Percentiles rank a stretch among this genome's conserved stretches.
Conservation (phyloP, 2,888 invertebrate genomes). For the Polyommatus iphigenia region DNA sequence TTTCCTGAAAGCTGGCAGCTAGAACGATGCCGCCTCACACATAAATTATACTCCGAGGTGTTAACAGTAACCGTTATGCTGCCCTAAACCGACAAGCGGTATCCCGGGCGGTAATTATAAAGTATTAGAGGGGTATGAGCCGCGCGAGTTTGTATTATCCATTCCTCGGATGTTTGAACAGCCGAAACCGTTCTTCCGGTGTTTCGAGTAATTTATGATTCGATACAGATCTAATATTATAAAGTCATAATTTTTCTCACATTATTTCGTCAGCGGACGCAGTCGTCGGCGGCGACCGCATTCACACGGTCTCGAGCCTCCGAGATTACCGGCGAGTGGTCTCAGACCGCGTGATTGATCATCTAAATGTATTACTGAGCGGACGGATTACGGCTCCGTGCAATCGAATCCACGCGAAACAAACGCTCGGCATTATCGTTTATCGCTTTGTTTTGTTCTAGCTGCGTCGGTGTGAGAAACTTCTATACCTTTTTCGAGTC, state of each 20-base stretch:
- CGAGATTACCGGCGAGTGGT: conserved; percentile 64
- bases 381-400: conserved; percentile 65
- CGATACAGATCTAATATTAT: conserved; percentile 28
- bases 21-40: background rate
- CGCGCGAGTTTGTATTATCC: background rate
- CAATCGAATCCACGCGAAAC: conserved; percentile 34
- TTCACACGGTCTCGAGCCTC: conserved; percentile 69
- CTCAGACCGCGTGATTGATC: conserved; percentile 70
- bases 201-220: conserved; percentile 3
- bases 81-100: background rate
- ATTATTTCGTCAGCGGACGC: conserved; percentile 59
- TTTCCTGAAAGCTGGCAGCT: background rate
- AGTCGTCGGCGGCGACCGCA: conserved; percentile 67
- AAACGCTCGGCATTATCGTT: conserved; percentile 26
- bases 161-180: background rate
- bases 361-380: conserved; percentile 56
- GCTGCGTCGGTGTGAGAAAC: conserved; percentile 27
- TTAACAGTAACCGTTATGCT: background rate
- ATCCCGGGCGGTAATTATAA: background rate
- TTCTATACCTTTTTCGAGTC: background rate
- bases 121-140: background rate
- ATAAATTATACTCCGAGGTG: conserved; percentile 16
- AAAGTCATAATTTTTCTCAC: conserved; percentile 50
- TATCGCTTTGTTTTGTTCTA: conserved; percentile 37
- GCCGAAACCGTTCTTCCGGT: background rate